Evolutionary conservation across 1,140 invertebrate genomes (phyloP).

Genomic region (Drosophila nigrodunni): DNA sequence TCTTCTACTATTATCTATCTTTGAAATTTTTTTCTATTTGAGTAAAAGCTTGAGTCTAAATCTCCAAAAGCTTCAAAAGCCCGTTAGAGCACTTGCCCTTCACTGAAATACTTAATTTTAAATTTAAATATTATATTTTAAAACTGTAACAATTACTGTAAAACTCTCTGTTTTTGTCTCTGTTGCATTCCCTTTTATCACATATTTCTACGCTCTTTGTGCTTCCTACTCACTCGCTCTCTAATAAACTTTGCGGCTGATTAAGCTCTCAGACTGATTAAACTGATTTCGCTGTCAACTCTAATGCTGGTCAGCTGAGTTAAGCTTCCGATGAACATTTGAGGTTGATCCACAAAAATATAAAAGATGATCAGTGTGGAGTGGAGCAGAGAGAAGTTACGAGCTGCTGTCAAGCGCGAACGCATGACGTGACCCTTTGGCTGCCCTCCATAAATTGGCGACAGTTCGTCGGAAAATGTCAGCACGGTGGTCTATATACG

Average conservation of each 20-base stretch:
- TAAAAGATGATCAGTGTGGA: neutral
- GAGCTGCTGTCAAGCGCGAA: constrained; percentile 73
- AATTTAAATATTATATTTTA: too few species aligned
- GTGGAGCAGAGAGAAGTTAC: constrained; percentile 45
- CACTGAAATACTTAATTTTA: too few species aligned
- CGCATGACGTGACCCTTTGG: constrained; percentile 70
- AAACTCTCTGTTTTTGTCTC: too few species aligned
- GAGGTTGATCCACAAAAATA: neutral
- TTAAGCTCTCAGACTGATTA: constrained; percentile 7
- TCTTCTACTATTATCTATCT: too few species aligned
- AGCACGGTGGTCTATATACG: constrained; percentile 70
- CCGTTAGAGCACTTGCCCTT: too few species aligned
- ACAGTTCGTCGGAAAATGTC: constrained; percentile 71
- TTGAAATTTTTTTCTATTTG: too few species aligned
- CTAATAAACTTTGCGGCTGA: neutral
- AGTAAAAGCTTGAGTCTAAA: too few species aligned
- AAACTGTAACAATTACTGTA: too few species aligned
- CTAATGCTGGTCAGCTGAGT: constrained; percentile 7
- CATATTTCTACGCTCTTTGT: neutral
- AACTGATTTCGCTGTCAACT: neutral
- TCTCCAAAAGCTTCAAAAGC: too few species aligned
- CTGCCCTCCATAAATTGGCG: constrained; percentile 70
- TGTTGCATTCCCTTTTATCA: too few species aligned
- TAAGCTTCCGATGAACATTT: neutral
- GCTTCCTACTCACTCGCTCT: neutral